Evolutionary conservation across 2,888 invertebrate genomes (phyloP), one percentile per base, ranked within the genome.

Genomic region (Acronicta aceris): DNA sequence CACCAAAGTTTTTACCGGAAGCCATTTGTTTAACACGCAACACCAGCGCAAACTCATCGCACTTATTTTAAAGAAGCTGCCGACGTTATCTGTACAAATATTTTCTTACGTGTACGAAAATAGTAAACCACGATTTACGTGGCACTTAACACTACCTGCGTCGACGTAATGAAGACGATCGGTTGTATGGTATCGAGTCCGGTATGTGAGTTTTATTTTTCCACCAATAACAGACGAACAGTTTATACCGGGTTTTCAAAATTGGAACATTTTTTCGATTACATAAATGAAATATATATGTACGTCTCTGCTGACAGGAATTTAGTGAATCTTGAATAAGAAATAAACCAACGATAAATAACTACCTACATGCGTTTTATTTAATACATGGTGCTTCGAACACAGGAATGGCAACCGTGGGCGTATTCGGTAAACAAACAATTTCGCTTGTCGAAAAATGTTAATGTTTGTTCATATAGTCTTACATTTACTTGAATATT

Each of bases 71-170:
- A 54, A 74, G 66, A 76, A 73, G 62, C 59, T 74, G 15, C 66
- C 65, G 38, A 38, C 38, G n/a, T 65, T 60, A 70, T 76, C 60
- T 56, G n/a, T n/a, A 38, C 38, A 38, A n/a, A n/a, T 53, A 48
- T 45, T 59, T 58, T 45, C 78, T 63, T 66, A 65, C 71, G 67
- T 63, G 68, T 71, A 79, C 80, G 65, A 75, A 82, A 79, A 80
- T 81, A 83, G 78, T 86, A 82, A 80, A 81, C 79, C 73, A 79
- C 70, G 75, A 83, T 84, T 82, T 83, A 81, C 81, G 68, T 75
- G 65, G 62, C 67, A 65, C 8, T 41, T 43, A 63, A 70, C 67
- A 68, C 64, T 64, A 65, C 57, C 58, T 67, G 42, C 7, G 16
- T 30, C 17, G 12, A 38, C 15, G 15, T 38, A 41, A 46, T 53